Percentiles rank a stretch among this genome's conserved stretches.
Evolutionary conservation across 2,797 vertebrate species (phyloP).

Genomic region (Telmatherina bonti): DNA sequence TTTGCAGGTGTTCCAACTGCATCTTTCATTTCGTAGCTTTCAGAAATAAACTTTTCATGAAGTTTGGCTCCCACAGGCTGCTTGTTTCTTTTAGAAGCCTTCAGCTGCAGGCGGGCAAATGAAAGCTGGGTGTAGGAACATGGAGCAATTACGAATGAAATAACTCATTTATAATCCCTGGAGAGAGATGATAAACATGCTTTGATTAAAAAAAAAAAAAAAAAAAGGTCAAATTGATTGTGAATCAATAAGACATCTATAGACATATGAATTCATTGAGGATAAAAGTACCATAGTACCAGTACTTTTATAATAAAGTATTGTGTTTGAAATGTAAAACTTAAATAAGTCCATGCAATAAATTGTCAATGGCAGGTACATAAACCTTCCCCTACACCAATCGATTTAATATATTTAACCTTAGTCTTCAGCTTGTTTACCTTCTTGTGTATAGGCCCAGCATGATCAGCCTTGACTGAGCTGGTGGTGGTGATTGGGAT

Average conservation of each 20-base stretch:
- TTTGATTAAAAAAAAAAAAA: no score
- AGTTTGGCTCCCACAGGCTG: not conserved
- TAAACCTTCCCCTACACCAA: not conserved
- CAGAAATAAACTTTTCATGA: not conserved
- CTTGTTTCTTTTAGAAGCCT: no score
- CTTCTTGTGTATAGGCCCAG: constrained; percentile 18
- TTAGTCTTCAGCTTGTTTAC: constrained; percentile 49
- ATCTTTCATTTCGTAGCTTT: not conserved
- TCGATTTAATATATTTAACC: constrained; percentile 12
- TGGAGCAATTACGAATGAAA: no score
- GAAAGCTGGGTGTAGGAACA: no score
- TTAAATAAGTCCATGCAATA: not conserved
- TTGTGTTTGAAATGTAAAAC: not conserved
- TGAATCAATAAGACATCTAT: no score
- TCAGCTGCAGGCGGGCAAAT: no score
- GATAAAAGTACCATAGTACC: no score
- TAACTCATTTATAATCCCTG: no score
- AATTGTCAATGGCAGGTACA: not conserved
- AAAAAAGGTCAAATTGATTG: no score
- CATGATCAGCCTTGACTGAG: constrained; percentile 30
- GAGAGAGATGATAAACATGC: no score
- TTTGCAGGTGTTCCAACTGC: no score
- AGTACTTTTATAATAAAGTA: not conserved
- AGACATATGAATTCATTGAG: not conserved
- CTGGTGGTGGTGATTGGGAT: constrained; percentile 61